phyloP scores from a whole-genome alignment of 92 coral and sea anemone species.

The Phenganax stokvisi region DNA sequence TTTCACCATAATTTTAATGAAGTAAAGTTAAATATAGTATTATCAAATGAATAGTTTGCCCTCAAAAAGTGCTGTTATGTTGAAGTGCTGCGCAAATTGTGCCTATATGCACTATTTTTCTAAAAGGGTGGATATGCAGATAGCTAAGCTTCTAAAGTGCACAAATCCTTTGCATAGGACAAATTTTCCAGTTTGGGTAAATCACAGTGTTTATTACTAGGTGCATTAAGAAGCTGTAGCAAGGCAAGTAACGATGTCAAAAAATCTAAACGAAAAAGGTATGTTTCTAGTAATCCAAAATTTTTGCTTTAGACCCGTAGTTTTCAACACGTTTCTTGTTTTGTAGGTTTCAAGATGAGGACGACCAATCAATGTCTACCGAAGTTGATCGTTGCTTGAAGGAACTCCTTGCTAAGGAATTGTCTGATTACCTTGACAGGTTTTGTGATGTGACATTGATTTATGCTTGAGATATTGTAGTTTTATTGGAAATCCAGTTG shows the following conservation, averaged over 20 bases:
- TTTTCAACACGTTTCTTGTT: not conserved
- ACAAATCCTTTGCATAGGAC: no score
- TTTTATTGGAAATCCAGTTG: not conserved
- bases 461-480: not conserved
- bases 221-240: not conserved
- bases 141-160: no score
- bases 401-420: constrained; percentile 61
- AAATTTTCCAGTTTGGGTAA: no score
- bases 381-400: not conserved
- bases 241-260: not conserved
- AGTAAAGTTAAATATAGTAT: no score
- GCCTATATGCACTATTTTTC: no score
- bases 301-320: no score
- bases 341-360: constrained; percentile 19
- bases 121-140: no score
- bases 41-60: no score
- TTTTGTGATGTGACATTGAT: constrained; percentile 3
- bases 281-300: not conserved
- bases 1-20: no score
- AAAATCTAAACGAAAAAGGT: constrained; percentile 9
- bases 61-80: no score
- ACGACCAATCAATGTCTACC: not conserved
- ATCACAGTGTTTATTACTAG: no score
- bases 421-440: constrained; percentile 74
- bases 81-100: no score